Evolutionary conservation across 2,113 vertebrate genomes (phyloP).

Genomic region (Xerus inauris): DNA sequence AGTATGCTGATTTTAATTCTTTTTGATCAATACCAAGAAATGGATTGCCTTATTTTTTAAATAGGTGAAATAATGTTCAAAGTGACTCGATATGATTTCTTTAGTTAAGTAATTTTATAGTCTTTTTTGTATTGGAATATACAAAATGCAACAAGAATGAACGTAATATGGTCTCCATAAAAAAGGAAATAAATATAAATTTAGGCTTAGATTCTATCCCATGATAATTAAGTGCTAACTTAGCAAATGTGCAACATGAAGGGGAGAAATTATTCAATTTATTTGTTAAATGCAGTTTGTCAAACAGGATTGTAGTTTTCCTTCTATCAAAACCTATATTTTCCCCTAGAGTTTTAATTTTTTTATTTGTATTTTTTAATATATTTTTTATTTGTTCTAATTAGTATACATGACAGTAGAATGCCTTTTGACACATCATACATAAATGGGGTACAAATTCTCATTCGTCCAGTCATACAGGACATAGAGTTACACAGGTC

Average conservation of each 20-base stretch:
- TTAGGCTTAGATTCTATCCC: background rate
- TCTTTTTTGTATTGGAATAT: background rate
- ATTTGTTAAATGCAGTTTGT: conserved; percentile 5
- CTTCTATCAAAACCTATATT: background rate
- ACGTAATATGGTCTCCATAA: background rate
- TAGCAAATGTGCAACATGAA: background rate
- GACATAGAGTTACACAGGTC: too few relatives aligned
- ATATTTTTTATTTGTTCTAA: too few relatives aligned
- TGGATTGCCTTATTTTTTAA: too few relatives aligned
- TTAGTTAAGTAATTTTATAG: background rate
- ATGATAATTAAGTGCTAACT: background rate
- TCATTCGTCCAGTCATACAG: too few relatives aligned
- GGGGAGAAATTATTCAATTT: background rate
- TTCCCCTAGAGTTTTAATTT: too few relatives aligned
- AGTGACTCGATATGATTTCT: background rate
- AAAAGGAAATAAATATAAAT: background rate
- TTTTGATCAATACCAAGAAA: too few relatives aligned
- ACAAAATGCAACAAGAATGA: background rate
- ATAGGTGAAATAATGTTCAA: background rate
- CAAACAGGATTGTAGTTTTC: background rate
- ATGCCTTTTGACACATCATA: too few relatives aligned
- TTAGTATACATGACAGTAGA: too few relatives aligned
- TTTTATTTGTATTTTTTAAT: too few relatives aligned
- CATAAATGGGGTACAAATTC: too few relatives aligned
- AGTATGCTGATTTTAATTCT: too few relatives aligned